phyloP scores from a whole-genome alignment of 1,140 invertebrate genomes.

The Megathymus violae region DNA sequence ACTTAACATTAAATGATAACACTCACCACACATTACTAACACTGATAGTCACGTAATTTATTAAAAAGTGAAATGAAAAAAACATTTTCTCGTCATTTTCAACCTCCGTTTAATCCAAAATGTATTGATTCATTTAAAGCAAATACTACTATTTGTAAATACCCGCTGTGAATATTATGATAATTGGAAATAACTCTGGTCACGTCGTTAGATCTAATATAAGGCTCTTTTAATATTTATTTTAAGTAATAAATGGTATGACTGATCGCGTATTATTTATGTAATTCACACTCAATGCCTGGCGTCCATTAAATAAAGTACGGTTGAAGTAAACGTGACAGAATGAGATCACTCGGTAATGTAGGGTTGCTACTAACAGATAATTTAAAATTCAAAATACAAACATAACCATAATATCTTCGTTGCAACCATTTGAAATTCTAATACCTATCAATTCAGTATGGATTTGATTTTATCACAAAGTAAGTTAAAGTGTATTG shows the following conservation, averaged over 20 bases:
- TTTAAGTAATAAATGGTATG: background rate
- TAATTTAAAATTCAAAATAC: conserved; percentile 9
- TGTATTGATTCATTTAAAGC: too few species aligned
- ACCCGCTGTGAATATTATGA: too few species aligned
- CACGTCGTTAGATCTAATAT: too few species aligned
- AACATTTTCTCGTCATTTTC: too few species aligned
- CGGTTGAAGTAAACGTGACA: conserved; percentile 22
- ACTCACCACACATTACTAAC: too few species aligned
- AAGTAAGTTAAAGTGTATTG: background rate
- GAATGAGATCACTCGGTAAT: conserved; percentile 21
- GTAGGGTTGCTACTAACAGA: conserved; percentile 13
- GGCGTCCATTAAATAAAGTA: conserved; percentile 17
- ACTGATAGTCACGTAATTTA: too few species aligned
- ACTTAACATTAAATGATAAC: too few species aligned
- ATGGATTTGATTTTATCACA: background rate
- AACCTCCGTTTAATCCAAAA: too few species aligned
- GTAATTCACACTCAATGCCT: conserved; percentile 10
- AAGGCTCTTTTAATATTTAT: conserved; percentile 4
- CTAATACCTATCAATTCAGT: background rate
- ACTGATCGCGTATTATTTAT: too few species aligned
- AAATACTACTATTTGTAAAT: too few species aligned
- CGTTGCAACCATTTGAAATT: background rate
- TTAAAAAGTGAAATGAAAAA: too few species aligned
- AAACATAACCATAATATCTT: background rate
- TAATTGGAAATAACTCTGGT: too few species aligned